Evolutionary conservation across 2,113 vertebrate genomes (phyloP).

Genomic region (Octodon degus): DNA sequence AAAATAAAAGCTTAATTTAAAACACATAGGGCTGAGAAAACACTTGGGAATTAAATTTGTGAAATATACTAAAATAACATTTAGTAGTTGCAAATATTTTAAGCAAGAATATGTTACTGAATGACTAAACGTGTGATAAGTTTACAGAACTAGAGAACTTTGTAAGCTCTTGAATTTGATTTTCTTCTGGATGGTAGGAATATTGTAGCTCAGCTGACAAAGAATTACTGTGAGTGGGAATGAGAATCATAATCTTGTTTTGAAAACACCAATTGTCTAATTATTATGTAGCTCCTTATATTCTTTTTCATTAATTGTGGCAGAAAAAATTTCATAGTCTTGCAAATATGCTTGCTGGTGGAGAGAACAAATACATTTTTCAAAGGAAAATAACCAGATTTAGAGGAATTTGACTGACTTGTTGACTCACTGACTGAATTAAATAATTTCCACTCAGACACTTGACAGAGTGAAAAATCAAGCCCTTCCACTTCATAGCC

Average conservation of each 20-base stretch:
- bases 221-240: slow-evolving; percentile 62
- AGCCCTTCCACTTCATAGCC: slow-evolving; percentile 55
- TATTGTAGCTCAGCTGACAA: slow-evolving; percentile 61
- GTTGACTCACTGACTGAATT: slow-evolving; percentile 66
- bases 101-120: background rate
- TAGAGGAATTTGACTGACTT: slow-evolving; percentile 71
- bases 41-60: background rate
- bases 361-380: slow-evolving; percentile 70
- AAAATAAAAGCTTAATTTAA: background rate
- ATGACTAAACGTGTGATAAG: slow-evolving; percentile 26
- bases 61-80: slow-evolving; percentile 48
- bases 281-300: slow-evolving; percentile 66
- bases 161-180: slow-evolving; percentile 41
- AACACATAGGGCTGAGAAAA: background rate
- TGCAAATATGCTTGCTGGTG: slow-evolving; percentile 68
- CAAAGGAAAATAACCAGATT: slow-evolving; percentile 75
- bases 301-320: slow-evolving; percentile 68
- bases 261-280: slow-evolving; percentile 61
- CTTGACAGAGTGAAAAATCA: slow-evolving; percentile 70
- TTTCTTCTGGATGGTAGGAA: slow-evolving; percentile 18
- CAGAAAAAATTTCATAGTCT: slow-evolving; percentile 70
- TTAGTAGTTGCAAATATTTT: slow-evolving; percentile 53
- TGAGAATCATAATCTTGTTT: slow-evolving; percentile 62
- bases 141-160: slow-evolving; percentile 40
- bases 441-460: slow-evolving; percentile 64